These are phyloP conservation scores for Aspidapion aeneum DNA, from an alignment of 2,888 invertebrate genomes.

Conservation along the genomic window DNA sequence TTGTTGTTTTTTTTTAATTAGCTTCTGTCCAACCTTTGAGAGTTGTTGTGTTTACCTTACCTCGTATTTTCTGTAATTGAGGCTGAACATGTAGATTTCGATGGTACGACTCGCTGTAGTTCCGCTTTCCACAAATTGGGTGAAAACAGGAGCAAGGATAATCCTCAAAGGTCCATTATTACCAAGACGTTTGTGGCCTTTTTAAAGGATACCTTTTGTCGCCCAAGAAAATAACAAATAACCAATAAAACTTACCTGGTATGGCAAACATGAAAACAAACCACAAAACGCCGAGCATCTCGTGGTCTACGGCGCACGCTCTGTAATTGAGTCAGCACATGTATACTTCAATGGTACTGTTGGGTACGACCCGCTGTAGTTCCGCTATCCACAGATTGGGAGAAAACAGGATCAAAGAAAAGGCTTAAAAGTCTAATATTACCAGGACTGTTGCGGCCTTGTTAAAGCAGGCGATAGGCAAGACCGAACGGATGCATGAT, in stretches of 20 bases:
- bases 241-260: slow-evolving; percentile 62
- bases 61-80: too few species aligned
- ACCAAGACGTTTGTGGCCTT: slow-evolving; percentile 61
- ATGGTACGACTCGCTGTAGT: slow-evolving; percentile 16
- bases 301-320: slow-evolving; percentile 51
- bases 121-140: slow-evolving; percentile 52
- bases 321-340: slow-evolving; percentile 64
- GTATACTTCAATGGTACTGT: slow-evolving; percentile 18
- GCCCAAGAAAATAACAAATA: too few species aligned
- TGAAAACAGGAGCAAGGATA: slow-evolving; percentile 63
- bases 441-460: slow-evolving; percentile 61
- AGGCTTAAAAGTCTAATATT: slow-evolving; percentile 62
- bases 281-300: slow-evolving; percentile 63
- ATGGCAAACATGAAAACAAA: slow-evolving; percentile 74
- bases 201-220: too few species aligned
- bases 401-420: slow-evolving; percentile 63
- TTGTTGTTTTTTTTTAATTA: too few species aligned
- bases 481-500: slow-evolving; percentile 72
- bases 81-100: too few species aligned
- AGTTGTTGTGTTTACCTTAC: too few species aligned
- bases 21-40: too few species aligned
- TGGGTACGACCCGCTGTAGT: slow-evolving; percentile 16
- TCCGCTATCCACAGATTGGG: slow-evolving; percentile 52
- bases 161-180: slow-evolving; percentile 62
- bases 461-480: slow-evolving; percentile 66